Base-by-base conservation (phyloP, 2,113 vertebrate genomes). In the Leuciscus idus region DNA sequence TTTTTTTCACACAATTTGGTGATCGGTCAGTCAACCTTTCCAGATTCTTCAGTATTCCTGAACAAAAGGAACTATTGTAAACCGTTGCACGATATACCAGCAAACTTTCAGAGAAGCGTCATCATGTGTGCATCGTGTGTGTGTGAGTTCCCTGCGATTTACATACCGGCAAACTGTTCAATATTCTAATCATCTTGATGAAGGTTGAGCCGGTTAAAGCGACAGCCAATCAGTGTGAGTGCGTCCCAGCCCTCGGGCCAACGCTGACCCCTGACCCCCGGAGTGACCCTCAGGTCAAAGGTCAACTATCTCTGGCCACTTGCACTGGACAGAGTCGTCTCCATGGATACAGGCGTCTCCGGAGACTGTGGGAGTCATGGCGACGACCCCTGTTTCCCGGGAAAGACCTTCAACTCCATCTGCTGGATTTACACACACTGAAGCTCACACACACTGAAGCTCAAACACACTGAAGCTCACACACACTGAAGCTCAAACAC, bases 151-250 rank as follows among this genome's bases (percentile, higher is more conserved):
- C 5, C 19, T 10, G 50, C 12, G 92, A 90, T 88, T 90, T 90
- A 88, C 90, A 83, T 83, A 84, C 66, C 76, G 73, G 89, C 85
- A 91, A 88, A 85, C 90, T 92, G 90, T 89, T 95, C 93, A 94
- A 94, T 94, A 93, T 52, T 87, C 91, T 91, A 94, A 93, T 94
- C 93, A 93, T 92, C 91, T 83, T 92, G 91, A 94, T 91, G 93
- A 94, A 91, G 91, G 88, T 91, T 91, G 84, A 85, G 90, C 84
- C 89, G 93, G 93, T 92, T 91, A 90, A 91, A 91, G 92, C 92
- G 62, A 94, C 92, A 91, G 91, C 94, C 94, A 95, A 95, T 95
- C 94, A 94, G 91, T 87, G 90, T 15, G 91, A 95, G 93, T 94
- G 91, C 91, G 92, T 89, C 89, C 89, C 90, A 90, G 88, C 90